These are phyloP conservation scores for Hypanus sabinus DNA, from an alignment of 2,113 vertebrate species.

Conservation along the genomic window DNA sequence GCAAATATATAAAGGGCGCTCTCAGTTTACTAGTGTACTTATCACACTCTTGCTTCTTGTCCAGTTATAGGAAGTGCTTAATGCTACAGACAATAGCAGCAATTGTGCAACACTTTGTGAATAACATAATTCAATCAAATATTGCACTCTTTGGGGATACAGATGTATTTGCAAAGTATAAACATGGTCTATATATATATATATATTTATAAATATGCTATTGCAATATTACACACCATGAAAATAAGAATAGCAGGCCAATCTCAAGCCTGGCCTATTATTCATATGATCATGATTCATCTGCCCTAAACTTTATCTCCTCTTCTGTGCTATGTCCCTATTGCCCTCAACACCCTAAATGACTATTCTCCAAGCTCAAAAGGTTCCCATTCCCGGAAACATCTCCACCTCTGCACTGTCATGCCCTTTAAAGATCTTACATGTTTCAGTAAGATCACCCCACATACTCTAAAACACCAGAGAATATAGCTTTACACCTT, in stretches of 20 bases:
- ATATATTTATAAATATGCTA: not conserved
- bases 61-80: slow-evolving; percentile 7
- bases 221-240: not conserved
- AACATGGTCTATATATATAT: not conserved
- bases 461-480: no score
- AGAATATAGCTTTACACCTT: not conserved
- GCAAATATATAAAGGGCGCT: slow-evolving; percentile 27
- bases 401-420: no score
- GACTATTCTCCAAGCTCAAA: no score
- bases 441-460: no score
- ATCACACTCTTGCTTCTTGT: not conserved
- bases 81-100: slow-evolving; percentile 12
- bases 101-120: not conserved
- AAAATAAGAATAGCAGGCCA: not conserved
- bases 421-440: no score
- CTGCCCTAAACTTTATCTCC: no score
- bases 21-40: not conserved
- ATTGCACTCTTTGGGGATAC: slow-evolving; percentile 26
- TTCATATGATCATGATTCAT: no score
- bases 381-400: no score
- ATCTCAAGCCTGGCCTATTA: no score
- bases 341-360: no score
- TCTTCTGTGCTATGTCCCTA: not conserved
- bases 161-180: not conserved
- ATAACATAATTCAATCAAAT: slow-evolving; percentile 6